Conservation (phyloP, 2,888 invertebrate genomes). For the Perizoma affinitatum region DNA sequence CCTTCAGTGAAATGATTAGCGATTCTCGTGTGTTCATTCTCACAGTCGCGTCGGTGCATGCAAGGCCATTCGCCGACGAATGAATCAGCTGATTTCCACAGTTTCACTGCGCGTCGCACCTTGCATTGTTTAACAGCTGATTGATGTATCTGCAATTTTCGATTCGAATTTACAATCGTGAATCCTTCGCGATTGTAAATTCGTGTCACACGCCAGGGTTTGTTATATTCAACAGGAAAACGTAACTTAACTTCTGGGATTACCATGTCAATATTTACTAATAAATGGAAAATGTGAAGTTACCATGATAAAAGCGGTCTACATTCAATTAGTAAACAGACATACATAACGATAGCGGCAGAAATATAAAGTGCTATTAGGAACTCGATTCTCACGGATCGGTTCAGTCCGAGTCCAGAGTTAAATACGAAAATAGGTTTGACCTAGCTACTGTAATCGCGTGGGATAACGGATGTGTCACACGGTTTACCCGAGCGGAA, state of each 20-base stretch:
- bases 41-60: constrained; percentile 62
- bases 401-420: constrained; percentile 50
- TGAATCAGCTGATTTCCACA: constrained; percentile 75
- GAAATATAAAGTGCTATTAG: constrained; percentile 39
- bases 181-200: no score
- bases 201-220: constrained; percentile 35
- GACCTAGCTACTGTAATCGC: constrained; percentile 64
- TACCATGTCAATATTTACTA: constrained; percentile 27
- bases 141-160: constrained; percentile 45
- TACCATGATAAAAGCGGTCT: constrained; percentile 8
- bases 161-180: constrained; percentile 43
- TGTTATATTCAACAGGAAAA: constrained; percentile 36
- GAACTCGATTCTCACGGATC: constrained; percentile 33
- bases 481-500: constrained; percentile 66
- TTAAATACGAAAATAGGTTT: constrained; percentile 67
- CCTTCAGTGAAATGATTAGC: constrained; percentile 57
- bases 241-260: constrained; percentile 29
- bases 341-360: constrained; percentile 41
- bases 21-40: constrained; percentile 60
- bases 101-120: constrained; percentile 61
- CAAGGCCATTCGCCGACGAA: constrained; percentile 65
- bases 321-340: constrained; percentile 14
- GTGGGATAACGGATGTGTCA: constrained; percentile 70
- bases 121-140: constrained; percentile 64
- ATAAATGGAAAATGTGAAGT: constrained; percentile 14